Evolutionary conservation across 2,888 invertebrate genomes (phyloP), one percentile per base, ranked within the genome.

Genomic region (Eupithecia pulchellata): DNA sequence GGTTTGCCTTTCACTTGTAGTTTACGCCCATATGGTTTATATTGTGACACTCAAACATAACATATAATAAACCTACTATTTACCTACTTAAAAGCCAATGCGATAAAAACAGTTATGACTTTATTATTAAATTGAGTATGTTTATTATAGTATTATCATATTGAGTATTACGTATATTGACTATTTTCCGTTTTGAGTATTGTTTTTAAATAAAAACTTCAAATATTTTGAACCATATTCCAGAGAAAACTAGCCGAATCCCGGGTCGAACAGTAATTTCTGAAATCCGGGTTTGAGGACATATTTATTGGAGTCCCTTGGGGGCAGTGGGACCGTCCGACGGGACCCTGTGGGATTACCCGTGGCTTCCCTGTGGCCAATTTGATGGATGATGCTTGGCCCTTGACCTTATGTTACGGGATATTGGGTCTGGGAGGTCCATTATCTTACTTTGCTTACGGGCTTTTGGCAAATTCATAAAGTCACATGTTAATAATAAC

Each of bases 311-410:
- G 66, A 70, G 77, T 74, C 78, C 66, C 68, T 64, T 52, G 76
- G 79, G 80, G 77, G 75, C 73, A 75, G 78, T 75, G 79, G 79
- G 82, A 78, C 74, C 14, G 57, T 57, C 29, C 57, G 14, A 8
- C 32, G n/a, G 42, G 42, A 32, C 17, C 61, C 34, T 32, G 76
- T 72, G 25, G 61, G 61, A 61, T 61, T 60, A 34, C 73, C 74
- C 77, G 81, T 83, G 84, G 84, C 84, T 84, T 84, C 80, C 80
- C 71, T 74, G 66, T 64, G 79, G 77, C 79, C 79, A 78, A 78
- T 81, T 82, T 87, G 87, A 87, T 87, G 80, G 81, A 87, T 87
- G 84, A 80, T 39, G 27, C 42, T 6, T 36, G 39, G 30, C 42
- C 32, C 61, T 61, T 25, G 61, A 20, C n/a, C 34, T 61, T 32